Conservation (phyloP, 2,888 invertebrate genomes). For the Brachylomia viminalis region DNA sequence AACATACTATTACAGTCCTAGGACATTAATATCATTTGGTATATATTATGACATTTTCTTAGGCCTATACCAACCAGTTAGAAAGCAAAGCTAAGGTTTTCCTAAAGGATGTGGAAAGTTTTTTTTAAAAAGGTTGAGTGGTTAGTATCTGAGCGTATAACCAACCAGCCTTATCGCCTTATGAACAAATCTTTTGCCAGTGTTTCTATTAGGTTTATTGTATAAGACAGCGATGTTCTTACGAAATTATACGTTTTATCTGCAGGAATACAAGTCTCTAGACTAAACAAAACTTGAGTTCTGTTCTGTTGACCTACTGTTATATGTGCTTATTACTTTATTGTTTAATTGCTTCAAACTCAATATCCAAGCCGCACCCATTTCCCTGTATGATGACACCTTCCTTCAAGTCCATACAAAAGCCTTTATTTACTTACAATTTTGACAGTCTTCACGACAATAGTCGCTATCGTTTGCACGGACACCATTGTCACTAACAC, state of each 20-base stretch:
- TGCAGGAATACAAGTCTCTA: not conserved
- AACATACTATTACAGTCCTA: not conserved
- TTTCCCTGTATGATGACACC: not conserved
- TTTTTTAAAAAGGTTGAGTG: too few species aligned
- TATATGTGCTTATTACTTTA: not conserved
- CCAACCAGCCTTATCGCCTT: too few species aligned
- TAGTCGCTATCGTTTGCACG: constrained; percentile 94
- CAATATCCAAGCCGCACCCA: constrained; percentile 47
- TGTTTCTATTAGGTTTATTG: not conserved
- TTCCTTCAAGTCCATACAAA: not conserved
- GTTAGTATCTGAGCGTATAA: too few species aligned
- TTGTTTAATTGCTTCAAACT: not conserved
- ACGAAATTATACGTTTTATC: not conserved
- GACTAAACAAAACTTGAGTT: not conserved
- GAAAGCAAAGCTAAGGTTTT: too few species aligned
- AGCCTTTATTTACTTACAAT: constrained; percentile 91
- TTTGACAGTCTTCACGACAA: constrained; percentile 95
- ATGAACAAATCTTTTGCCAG: not conserved
- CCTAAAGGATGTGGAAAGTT: too few species aligned
- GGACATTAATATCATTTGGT: not conserved
- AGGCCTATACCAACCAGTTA: too few species aligned
- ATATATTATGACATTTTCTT: not conserved
- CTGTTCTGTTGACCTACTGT: not conserved
- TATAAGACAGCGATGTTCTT: not conserved
- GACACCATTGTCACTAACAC: constrained; percentile 93